These are phyloP conservation scores for Sturnus vulgaris DNA, from an alignment of 2,113 vertebrate genomes.

Conservation along the genomic window DNA sequence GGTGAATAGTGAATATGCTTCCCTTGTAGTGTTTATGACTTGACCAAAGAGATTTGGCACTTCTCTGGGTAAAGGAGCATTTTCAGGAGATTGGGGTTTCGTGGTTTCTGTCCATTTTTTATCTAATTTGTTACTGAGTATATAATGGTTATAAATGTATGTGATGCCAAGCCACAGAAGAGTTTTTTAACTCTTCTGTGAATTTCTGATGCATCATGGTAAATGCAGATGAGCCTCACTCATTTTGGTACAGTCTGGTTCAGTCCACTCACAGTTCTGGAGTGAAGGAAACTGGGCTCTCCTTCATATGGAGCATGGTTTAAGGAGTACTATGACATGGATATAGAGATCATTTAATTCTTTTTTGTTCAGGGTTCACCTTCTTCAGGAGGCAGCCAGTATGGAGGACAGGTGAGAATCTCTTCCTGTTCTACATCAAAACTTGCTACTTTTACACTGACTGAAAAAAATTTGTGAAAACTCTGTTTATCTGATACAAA, in stretches of 20 bases:
- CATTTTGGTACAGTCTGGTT: neutral
- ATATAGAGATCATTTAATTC: neutral
- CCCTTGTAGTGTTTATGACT: neutral
- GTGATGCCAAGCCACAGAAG: neutral
- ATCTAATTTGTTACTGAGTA: neutral
- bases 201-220: neutral
- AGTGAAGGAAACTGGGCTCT: neutral
- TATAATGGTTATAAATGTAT: neutral
- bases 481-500: neutral
- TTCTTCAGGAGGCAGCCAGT: constrained; percentile 33
- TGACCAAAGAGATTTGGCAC: neutral
- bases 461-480: neutral
- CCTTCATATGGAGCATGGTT: neutral
- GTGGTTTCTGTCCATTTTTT: neutral
- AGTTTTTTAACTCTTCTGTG: neutral
- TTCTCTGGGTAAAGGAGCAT: neutral
- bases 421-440: neutral
- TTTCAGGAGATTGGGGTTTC: neutral
- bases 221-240: neutral
- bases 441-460: neutral
- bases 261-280: neutral
- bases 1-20: constrained; percentile 30
- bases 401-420: constrained; percentile 45
- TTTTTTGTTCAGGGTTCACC: constrained; percentile 12
- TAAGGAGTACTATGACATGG: neutral